A percentile compares a stretch with the other conserved stretches of the same genome.
These are phyloP conservation scores for Maniola jurtina DNA, from an alignment of 1,140 invertebrate species.

Conservation along the genomic window DNA sequence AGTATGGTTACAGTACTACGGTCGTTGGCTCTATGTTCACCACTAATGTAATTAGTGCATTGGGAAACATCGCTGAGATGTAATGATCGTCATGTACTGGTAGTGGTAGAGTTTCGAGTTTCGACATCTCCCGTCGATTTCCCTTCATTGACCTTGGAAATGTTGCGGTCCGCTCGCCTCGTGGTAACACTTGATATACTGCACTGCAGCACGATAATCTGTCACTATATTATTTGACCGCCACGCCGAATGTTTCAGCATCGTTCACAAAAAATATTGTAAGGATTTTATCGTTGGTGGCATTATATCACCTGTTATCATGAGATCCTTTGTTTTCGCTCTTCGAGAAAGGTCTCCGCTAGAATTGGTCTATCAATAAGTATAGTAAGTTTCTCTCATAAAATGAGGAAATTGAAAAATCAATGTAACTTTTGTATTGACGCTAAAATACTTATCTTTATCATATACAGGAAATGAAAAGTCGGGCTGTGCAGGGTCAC, in stretches of 20 bases:
- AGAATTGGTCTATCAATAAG: too few species aligned
- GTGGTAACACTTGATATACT: slow-evolving; percentile 46
- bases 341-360: too few species aligned
- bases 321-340: too few species aligned
- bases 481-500: not conserved
- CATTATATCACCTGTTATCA: not conserved
- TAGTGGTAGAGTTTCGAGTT: slow-evolving; percentile 57
- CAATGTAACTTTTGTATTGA: not conserved
- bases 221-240: slow-evolving; percentile 35
- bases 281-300: not conserved
- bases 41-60: slow-evolving; percentile 18
- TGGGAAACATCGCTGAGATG: slow-evolving; percentile 58
- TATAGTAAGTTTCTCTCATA: not conserved
- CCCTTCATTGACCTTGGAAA: slow-evolving; percentile 72
- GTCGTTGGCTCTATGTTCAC: slow-evolving; percentile 2
- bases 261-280: not conserved
- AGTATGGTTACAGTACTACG: too few species aligned
- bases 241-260: not conserved
- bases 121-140: slow-evolving; percentile 65
- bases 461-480: not conserved
- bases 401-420: not conserved
- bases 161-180: slow-evolving; percentile 46
- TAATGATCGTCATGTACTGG: slow-evolving; percentile 44
- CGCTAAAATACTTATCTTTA: not conserved
- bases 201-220: slow-evolving; percentile 52